Percentiles rank a stretch among this genome's conserved stretches.
Conservation (phyloP, 2,888 invertebrate genomes). For the Synanthedon vespiformis region DNA sequence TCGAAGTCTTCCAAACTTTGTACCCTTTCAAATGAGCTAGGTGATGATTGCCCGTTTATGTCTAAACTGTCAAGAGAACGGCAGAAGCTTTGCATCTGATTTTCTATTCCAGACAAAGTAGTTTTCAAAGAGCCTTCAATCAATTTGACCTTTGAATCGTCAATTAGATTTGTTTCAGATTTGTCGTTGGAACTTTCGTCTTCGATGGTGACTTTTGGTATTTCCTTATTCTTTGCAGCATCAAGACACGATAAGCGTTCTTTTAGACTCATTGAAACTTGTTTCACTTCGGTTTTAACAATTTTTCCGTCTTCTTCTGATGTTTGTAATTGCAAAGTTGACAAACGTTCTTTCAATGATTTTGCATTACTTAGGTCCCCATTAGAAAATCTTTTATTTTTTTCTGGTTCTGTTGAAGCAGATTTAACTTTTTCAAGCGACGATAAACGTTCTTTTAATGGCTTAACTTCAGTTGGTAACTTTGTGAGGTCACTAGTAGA, state of each 20-base stretch:
- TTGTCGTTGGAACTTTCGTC: slow-evolving; percentile 35
- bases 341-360: slow-evolving; percentile 61
- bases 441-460: slow-evolving; percentile 74
- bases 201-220: slow-evolving; percentile 53
- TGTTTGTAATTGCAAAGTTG: slow-evolving; percentile 55
- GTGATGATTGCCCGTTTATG: slow-evolving; percentile 65
- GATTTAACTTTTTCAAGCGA: slow-evolving; percentile 71
- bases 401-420: slow-evolving; percentile 52
- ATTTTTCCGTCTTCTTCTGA: slow-evolving; percentile 53
- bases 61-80: slow-evolving; percentile 75
- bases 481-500: slow-evolving; percentile 57
- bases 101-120: slow-evolving; percentile 57
- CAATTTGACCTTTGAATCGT: slow-evolving; percentile 31
- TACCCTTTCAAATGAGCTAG: slow-evolving; percentile 72
- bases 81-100: slow-evolving; percentile 72
- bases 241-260: slow-evolving; percentile 66
- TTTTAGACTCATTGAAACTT: slow-evolving; percentile 65
- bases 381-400: slow-evolving; percentile 53
- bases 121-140: slow-evolving; percentile 45
- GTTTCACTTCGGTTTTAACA: slow-evolving; percentile 52
- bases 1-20: slow-evolving; percentile 75
- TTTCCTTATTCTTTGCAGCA: slow-evolving; percentile 60
- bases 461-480: slow-evolving; percentile 72
- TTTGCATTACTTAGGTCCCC: slow-evolving; percentile 51
- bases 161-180: slow-evolving; percentile 24